Evolutionary conservation across 2,888 invertebrate genomes (phyloP).

Genomic region (Ariolimax columbianus): DNA sequence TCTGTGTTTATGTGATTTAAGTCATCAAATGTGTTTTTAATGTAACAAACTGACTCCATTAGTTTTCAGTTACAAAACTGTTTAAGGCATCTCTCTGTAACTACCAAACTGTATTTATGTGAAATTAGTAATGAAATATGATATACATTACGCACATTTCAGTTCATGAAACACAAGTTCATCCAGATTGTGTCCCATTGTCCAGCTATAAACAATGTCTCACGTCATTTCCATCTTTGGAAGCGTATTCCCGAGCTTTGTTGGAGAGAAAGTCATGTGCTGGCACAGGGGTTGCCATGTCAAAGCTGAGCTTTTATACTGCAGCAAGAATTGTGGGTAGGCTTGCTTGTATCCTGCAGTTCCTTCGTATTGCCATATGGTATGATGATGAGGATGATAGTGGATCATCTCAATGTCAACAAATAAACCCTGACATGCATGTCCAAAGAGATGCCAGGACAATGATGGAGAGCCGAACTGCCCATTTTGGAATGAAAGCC

Average conservation of each 20-base stretch:
- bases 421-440: not conserved
- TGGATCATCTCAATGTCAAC: not conserved
- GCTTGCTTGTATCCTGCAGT: conserved; percentile 19
- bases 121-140: too few relatives aligned
- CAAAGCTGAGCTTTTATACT: conserved; percentile 36
- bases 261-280: conserved; percentile 29
- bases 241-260: conserved; percentile 36
- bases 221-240: conserved; percentile 48
- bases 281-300: not conserved
- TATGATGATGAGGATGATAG: not conserved
- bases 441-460: not conserved
- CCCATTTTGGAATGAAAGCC: conserved; percentile 35
- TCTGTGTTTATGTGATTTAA: too few relatives aligned
- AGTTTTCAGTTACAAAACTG: too few relatives aligned
- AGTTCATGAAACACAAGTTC: conserved; percentile 5
- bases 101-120: too few relatives aligned
- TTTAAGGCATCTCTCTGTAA: too few relatives aligned
- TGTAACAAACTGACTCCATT: too few relatives aligned
- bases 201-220: conserved; percentile 35
- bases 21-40: too few relatives aligned
- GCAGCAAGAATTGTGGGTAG: conserved; percentile 37
- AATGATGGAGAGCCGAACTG: not conserved
- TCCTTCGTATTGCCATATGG: not conserved
- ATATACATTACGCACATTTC: not conserved
- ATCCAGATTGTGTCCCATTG: conserved; percentile 44